Base-by-base conservation (phyloP, 1,140 invertebrate species). In the Charaxes varanes region DNA sequence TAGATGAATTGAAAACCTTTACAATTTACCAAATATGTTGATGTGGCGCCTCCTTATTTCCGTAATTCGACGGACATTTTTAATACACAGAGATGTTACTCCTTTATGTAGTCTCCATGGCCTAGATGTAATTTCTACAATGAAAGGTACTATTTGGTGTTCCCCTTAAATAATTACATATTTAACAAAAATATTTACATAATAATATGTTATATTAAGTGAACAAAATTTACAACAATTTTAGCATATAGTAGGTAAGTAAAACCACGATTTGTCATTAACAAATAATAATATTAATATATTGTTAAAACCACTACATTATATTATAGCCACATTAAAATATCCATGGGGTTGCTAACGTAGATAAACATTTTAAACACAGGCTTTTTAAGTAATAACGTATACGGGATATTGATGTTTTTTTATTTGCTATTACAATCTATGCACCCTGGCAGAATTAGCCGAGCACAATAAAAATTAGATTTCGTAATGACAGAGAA, bases 91-190 rank as follows among this genome's bases (percentile, higher is more conserved):
- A n/a, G n/a, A n/a, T n/a, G n/a, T n/a, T n/a, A n/a, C n/a, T n/a
- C n/a, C n/a, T n/a, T n/a, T n/a, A n/a, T n/a, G n/a, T n/a, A n/a
- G n/a, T n/a, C n/a, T n/a, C n/a, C n/a, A n/a, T n/a, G n/a, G 27
- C 14, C 15, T 28, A 14, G 14, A 28, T 7, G 27, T 14, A 14
- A 14, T 4, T 26, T 28, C 55, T 60, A 65, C 48, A 60, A 62
- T 64, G 53, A 55, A 69, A 77, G 58, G 62, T 72, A 74, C 64
- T 68, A 67, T 65, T 68, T 74, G 72, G 70, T 77, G 70, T 77
- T 70, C n/a, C n/a, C n/a, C n/a, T 69, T 62, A 66, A 72, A 71
- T 69, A 59, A 71, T 73, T 51, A 57, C 52, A 46, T 55, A 34
- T 49, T 53, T 58, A n/a, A n/a, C n/a, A n/a, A 62, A 62, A 59